phyloP scores from a whole-genome alignment of 2,113 vertebrate species.

The Zapus hudsonius region DNA sequence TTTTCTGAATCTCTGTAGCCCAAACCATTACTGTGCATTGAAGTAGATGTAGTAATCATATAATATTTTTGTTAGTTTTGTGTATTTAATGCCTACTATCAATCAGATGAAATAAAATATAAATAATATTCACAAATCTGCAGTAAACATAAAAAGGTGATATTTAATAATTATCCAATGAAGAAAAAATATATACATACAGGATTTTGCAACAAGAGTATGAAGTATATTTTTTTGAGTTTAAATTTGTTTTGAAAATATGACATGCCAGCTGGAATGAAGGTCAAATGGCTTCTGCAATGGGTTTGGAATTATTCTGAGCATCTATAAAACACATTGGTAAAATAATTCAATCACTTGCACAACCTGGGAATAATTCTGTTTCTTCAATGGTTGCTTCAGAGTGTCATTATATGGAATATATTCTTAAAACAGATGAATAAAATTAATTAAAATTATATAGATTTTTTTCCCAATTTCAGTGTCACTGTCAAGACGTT shows the following conservation, averaged over 20 bases:
- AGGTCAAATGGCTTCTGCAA: slow-evolving; percentile 57
- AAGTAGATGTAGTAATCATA: slow-evolving; percentile 3
- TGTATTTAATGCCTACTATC: too few species aligned
- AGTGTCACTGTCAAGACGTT: slow-evolving; percentile 49
- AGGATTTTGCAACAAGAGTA: too few species aligned
- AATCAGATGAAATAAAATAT: too few species aligned
- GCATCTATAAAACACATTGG: slow-evolving; percentile 48
- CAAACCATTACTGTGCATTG: not conserved
- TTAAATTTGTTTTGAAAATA: slow-evolving; percentile 71
- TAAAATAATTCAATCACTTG: slow-evolving; percentile 71
- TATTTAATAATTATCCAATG: too few species aligned
- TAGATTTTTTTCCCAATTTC: not conserved
- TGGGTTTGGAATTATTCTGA: slow-evolving; percentile 43
- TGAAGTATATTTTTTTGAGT: slow-evolving; percentile 49
- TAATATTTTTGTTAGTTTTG: not conserved
- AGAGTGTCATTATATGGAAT: slow-evolving; percentile 59
- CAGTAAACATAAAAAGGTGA: too few species aligned
- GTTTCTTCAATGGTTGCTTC: slow-evolving; percentile 59
- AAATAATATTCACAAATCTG: too few species aligned
- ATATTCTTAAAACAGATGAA: slow-evolving; percentile 66
- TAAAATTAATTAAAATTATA: slow-evolving; percentile 57
- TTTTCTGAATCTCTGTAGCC: not conserved
- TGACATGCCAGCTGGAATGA: slow-evolving; percentile 70
- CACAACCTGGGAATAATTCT: slow-evolving; percentile 73
- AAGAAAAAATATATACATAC: too few species aligned